Evolutionary conservation across 2,113 vertebrate genomes (phyloP).

Genomic region (Bungarus multicinctus): DNA sequence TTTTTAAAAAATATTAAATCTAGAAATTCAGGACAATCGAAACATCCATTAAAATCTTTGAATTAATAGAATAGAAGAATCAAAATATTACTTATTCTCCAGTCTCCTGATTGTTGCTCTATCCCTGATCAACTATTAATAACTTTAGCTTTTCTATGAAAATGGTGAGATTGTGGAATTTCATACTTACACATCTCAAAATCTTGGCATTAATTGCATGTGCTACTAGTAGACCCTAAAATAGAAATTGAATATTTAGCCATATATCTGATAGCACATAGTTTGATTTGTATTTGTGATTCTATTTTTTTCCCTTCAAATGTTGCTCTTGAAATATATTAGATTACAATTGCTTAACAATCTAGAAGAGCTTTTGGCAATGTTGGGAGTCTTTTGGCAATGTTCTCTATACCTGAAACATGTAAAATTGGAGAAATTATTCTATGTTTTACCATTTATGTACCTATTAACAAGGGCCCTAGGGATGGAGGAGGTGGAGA

Average conservation of each 20-base stretch:
- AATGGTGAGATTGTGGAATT: not conserved
- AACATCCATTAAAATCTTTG: not conserved
- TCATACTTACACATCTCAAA: not conserved
- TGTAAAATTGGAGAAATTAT: not conserved
- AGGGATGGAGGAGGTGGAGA: not conserved
- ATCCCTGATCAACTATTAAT: not conserved
- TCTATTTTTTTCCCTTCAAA: not conserved
- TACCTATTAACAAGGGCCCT: not conserved
- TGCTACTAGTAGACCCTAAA: not conserved
- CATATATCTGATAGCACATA: not conserved
- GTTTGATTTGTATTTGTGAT: not conserved
- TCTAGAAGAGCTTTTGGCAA: not conserved
- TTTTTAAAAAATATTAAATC: not conserved
- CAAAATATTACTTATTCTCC: not conserved
- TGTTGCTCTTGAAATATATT: not conserved
- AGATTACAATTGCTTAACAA: not conserved
- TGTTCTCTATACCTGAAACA: not conserved
- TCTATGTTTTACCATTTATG: not conserved
- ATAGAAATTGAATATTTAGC: not conserved
- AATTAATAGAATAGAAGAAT: not conserved
- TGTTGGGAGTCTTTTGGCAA: not conserved
- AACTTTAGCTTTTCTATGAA: not conserved
- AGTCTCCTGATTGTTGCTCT: not conserved
- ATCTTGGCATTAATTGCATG: not conserved
- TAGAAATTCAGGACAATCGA: no score